These are phyloP conservation scores for Serrognathus titanus DNA, from an alignment of 2,888 invertebrate species.

Conservation along the genomic window DNA sequence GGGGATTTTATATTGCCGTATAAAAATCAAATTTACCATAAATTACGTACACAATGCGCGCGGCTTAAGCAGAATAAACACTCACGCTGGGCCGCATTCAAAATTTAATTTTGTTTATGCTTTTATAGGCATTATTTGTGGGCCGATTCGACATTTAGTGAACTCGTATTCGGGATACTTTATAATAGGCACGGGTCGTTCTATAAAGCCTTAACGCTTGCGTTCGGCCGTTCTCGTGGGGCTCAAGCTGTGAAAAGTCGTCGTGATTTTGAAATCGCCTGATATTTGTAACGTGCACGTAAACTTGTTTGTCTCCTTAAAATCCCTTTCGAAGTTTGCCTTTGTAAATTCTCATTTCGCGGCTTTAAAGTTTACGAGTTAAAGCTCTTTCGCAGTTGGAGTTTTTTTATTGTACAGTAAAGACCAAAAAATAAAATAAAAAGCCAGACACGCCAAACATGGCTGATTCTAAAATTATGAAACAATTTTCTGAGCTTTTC, in stretches of 20 bases:
- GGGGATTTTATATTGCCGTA: background rate
- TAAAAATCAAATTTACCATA: slow-evolving; percentile 2
- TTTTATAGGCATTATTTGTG: background rate
- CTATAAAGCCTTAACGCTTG: background rate
- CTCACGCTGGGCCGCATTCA: slow-evolving; percentile 1
- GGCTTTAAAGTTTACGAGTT: too few relatives aligned
- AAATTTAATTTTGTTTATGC: slow-evolving; percentile 3
- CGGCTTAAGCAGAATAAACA: slow-evolving; percentile 1
- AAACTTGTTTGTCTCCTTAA: too few relatives aligned
- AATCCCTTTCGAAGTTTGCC: too few relatives aligned
- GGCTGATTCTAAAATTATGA: too few relatives aligned
- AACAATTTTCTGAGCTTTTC: too few relatives aligned
- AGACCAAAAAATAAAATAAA: too few relatives aligned
- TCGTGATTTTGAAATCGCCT: background rate
- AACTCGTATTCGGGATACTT: background rate
- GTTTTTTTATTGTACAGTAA: too few relatives aligned
- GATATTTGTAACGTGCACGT: too few relatives aligned
- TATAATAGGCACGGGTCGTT: slow-evolving; percentile 1
- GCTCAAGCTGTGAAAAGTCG: background rate
- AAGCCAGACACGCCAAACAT: too few relatives aligned
- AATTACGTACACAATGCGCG: slow-evolving; percentile 1
- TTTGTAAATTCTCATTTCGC: too few relatives aligned
- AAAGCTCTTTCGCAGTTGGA: too few relatives aligned
- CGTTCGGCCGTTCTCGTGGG: background rate
- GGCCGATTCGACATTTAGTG: slow-evolving; percentile 1